These are phyloP conservation scores for Drosophila teissieri DNA, from an alignment of 1,140 invertebrate species.

Conservation along the genomic window DNA sequence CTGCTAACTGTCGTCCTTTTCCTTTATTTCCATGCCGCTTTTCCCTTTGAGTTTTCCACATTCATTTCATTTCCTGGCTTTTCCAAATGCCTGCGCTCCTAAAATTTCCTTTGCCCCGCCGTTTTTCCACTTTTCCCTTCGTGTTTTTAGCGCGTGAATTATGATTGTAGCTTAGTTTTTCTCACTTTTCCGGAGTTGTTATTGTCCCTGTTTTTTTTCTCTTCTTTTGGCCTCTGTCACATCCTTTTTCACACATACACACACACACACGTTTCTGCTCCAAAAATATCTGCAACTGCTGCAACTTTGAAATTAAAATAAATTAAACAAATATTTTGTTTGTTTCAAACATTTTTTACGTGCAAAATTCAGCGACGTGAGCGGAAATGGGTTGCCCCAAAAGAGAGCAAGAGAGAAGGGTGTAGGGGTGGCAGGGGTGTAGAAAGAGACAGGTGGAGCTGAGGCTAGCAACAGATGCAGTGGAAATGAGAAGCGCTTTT, in stretches of 20 bases:
- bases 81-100: constrained; percentile 46
- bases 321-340: constrained; percentile 83
- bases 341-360: constrained; percentile 74
- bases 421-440: constrained; percentile 6
- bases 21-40: constrained; percentile 27
- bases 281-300: constrained; percentile 71
- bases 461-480: constrained; percentile 43
- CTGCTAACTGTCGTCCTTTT: constrained; percentile 29
- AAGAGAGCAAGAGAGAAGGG: constrained; percentile 27
- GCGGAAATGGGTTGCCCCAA: constrained; percentile 49
- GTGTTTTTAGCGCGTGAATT: constrained; percentile 72
- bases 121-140: constrained; percentile 10
- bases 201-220: constrained; percentile 23
- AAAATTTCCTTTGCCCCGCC: constrained; percentile 21
- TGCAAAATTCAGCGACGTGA: constrained; percentile 62
- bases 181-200: constrained; percentile 50
- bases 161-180: constrained; percentile 77
- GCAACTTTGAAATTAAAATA: constrained; percentile 80
- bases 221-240: constrained; percentile 4
- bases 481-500: constrained; percentile 37
- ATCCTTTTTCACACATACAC: constrained; percentile 49
- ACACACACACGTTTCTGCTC: constrained; percentile 15
- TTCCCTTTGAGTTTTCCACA: constrained; percentile 74
- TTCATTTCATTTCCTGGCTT: constrained; percentile 68
- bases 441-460: constrained; percentile 8